Conservation (phyloP, 2,888 invertebrate species). For the Lamellibrachia columna region DNA sequence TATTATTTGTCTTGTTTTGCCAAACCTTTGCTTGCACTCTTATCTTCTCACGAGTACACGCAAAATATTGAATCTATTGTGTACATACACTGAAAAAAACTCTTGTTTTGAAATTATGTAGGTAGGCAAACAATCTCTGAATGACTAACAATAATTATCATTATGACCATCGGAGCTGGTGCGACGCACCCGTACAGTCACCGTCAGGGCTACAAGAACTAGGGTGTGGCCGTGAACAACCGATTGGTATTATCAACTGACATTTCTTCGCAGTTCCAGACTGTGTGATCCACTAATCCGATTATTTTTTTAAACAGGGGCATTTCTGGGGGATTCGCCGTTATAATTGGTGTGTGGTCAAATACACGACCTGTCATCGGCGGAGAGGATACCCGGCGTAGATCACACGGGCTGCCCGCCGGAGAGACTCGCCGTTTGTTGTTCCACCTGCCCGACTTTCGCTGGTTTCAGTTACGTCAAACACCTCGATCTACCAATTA, state of each 20-base stretch:
- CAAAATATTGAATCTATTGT: neutral
- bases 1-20: no score
- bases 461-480: neutral
- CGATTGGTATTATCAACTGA: neutral
- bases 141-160: neutral
- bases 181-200: neutral
- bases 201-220: neutral
- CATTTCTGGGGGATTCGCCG: neutral
- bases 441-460: neutral
- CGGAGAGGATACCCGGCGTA: neutral
- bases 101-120: neutral
- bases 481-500: neutral
- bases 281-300: neutral
- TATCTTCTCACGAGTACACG: neutral
- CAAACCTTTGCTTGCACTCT: neutral
- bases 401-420: neutral
- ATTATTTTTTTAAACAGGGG: neutral
- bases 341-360: neutral
- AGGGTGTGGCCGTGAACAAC: neutral
- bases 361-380: neutral
- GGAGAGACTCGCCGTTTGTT: neutral
- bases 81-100: neutral
- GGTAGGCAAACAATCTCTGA: neutral
- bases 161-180: neutral
- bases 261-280: neutral